phyloP scores from a whole-genome alignment of 2,113 vertebrate genomes.

The Rattus norvegicus region DNA sequence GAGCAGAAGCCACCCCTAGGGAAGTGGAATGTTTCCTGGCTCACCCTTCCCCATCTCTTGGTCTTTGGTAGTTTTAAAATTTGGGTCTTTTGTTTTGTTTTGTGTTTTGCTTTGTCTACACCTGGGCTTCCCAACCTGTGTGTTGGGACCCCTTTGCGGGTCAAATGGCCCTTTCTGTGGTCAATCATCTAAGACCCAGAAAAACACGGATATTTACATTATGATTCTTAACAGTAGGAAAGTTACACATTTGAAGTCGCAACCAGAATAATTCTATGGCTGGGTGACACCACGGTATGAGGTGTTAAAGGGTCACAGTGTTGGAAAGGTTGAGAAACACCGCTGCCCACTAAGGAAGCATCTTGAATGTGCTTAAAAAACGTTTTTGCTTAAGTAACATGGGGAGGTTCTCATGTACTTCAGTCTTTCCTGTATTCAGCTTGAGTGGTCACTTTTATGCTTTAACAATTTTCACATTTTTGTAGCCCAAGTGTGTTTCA shows the following conservation, averaged over 20 bases:
- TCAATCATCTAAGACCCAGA: not conserved
- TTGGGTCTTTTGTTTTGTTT: not conserved
- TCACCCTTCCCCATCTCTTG: constrained; percentile 58
- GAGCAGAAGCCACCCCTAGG: constrained; percentile 14
- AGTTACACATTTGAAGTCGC: not conserved
- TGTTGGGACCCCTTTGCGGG: not conserved
- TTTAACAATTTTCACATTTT: constrained; percentile 89
- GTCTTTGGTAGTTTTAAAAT: constrained; percentile 72
- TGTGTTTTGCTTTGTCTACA: not conserved
- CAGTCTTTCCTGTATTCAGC: constrained; percentile 79
- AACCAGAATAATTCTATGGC: not conserved
- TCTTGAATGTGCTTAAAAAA: constrained; percentile 83
- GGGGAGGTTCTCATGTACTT: constrained; percentile 81
- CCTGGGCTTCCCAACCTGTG: not conserved
- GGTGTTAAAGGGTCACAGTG: not conserved
- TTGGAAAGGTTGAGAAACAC: not conserved
- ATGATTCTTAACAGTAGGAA: not conserved
- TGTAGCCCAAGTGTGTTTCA: constrained; percentile 85
- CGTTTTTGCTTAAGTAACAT: constrained; percentile 81
- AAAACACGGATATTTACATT: not conserved
- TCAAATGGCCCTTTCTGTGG: not conserved
- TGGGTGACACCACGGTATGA: not conserved
- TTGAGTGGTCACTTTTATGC: constrained; percentile 85
- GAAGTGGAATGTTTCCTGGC: constrained; percentile 45
- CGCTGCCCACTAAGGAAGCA: constrained; percentile 74